Evolutionary conservation across 2,797 vertebrate species (phyloP), one percentile per base, ranked within the genome.

Genomic region (Trachurus trachurus): DNA sequence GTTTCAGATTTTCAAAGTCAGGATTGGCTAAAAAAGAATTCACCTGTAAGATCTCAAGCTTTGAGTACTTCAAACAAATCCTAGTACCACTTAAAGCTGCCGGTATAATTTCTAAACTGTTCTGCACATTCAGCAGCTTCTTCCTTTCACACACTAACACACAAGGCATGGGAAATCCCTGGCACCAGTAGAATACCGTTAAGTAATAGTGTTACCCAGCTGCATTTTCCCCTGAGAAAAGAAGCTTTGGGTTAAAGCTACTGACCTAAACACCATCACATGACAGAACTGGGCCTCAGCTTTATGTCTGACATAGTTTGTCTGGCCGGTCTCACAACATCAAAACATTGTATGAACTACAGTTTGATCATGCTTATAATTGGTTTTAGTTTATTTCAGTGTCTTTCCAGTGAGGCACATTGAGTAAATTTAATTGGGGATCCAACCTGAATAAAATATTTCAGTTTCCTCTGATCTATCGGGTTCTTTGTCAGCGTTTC

Each of bases 221-320:
- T 39, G 26, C 16, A 37, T 83, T 76, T 81, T 80, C 44, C 42
- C 76, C 15, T 26, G 53, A 56, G 61, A 79, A 87, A 83, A 77
- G 58, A 68, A 39, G 37, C 67, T 76, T 66, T 61, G 7, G 54
- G 50, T 71, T 29, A 34, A 74, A 74, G 42, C 45, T 39, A 10
- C 29, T 52, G n/a, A 62, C 19, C n/a, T 71, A 44, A 71, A 78
- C 65, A 37, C 22, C 34, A 16, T 85, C 83, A 83, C 69, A 81
- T 78, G 83, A 74, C 21, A 47, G 47, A 68, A 29, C 6, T 34
- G 7, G 40, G 56, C 17, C 31, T 62, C 54, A 66, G 81, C 26
- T 19, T 68, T 42, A 47, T 0, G 1, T 63, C 76, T 64, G 34
- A 37, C 3, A 5, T n/a, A 54, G 21, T 71, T 22, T 13, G 22